Percentiles rank a stretch among this genome's conserved stretches.
Conservation (phyloP, 1,140 invertebrate species). For the Macrobrachium nipponense region DNA sequence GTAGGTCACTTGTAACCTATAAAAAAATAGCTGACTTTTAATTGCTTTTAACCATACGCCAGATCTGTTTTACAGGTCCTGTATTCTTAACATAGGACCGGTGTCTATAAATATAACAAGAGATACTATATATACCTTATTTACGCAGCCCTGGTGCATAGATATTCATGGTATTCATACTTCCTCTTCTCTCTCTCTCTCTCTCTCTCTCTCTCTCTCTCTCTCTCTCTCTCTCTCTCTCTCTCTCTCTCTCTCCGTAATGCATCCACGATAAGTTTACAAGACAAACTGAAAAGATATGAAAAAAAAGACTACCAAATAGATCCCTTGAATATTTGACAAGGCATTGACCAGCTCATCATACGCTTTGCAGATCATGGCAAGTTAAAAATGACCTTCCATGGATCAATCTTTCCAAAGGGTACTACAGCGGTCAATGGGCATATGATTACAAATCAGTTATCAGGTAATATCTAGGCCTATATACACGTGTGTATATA, state of each 20-base stretch:
- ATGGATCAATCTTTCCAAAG: not conserved
- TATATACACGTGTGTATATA: constrained; percentile 17
- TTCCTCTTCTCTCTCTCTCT: constrained; percentile 8
- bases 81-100: not conserved
- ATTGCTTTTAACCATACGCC: not conserved
- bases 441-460: not conserved
- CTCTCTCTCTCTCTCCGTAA: not conserved
- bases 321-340: no score
- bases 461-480: not conserved
- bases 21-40: no score
- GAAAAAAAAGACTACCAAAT: no score
- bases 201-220: constrained; percentile 19
- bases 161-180: not conserved
- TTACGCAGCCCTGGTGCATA: no score
- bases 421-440: not conserved
- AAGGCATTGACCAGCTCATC: no score
- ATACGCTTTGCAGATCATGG: no score
- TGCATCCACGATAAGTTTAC: not conserved
- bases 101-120: no score
- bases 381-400: not conserved
- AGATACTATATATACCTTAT: not conserved
- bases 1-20: no score
- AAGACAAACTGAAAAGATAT: not conserved
- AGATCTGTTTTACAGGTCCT: not conserved
- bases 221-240: not conserved